Percentiles rank a stretch among this genome's conserved stretches.
Evolutionary conservation across 2,113 vertebrate genomes (phyloP).

Genomic region (Epinephelus lanceolatus): DNA sequence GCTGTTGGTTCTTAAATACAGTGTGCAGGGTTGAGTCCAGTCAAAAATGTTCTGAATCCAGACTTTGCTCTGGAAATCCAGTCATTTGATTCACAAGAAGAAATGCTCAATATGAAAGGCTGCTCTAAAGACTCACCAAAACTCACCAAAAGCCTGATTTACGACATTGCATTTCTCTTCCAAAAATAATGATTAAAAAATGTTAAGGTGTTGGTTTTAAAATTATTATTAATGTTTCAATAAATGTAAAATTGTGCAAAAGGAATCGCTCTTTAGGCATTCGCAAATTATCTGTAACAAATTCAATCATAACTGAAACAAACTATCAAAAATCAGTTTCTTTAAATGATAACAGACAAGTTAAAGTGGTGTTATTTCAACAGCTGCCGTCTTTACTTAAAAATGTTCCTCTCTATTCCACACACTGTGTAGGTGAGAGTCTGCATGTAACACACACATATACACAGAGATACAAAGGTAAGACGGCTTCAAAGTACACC

Average conservation of each 20-base stretch:
- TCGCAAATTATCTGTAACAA: background rate
- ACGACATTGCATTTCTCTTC: background rate
- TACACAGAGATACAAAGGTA: background rate
- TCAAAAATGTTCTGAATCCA: background rate
- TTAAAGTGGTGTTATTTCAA: constrained; percentile 7
- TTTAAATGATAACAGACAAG: background rate
- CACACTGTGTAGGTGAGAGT: constrained; percentile 16
- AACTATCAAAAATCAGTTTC: background rate
- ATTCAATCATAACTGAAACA: background rate
- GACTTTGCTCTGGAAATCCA: constrained; percentile 20
- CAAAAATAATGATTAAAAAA: background rate
- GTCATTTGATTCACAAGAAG: constrained; percentile 8
- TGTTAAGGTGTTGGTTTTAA: background rate
- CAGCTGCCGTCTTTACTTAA: background rate
- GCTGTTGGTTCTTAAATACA: constrained; percentile 4
- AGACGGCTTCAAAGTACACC: constrained; percentile 11
- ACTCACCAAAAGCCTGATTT: constrained; percentile 14
- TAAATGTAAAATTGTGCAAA: background rate
- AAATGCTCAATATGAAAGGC: constrained; percentile 4
- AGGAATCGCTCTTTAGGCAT: background rate
- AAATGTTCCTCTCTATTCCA: constrained; percentile 4
- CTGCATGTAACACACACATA: constrained; percentile 4
- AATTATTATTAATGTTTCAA: background rate
- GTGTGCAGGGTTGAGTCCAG: background rate
- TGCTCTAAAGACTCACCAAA: background rate